Evolutionary conservation across 2,888 invertebrate species (phyloP).

Genomic region (Meghimatium bilineatum): DNA sequence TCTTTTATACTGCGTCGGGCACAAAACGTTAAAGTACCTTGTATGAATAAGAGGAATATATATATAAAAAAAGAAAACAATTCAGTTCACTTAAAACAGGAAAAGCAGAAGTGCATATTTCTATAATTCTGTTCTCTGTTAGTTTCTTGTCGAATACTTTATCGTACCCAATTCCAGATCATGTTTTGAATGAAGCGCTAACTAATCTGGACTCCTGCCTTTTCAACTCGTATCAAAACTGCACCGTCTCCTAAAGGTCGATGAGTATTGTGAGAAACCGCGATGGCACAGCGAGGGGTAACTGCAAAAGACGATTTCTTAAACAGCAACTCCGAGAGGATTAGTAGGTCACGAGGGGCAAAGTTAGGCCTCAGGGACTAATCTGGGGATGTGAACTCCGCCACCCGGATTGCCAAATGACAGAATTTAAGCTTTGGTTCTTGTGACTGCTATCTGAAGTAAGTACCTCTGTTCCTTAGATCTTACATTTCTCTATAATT

Average conservation of each 20-base stretch:
- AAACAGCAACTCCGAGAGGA: conserved; percentile 5
- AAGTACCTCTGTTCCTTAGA: not conserved
- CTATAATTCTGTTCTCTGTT: conserved; percentile 10
- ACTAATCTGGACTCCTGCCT: conserved; percentile 26
- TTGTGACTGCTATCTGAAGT: not conserved
- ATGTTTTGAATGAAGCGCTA: conserved; percentile 16
- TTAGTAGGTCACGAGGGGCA: conserved; percentile 31
- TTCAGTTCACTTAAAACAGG: not conserved
- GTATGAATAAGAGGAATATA: not conserved
- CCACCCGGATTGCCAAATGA: conserved; percentile 15
- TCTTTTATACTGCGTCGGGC: not conserved
- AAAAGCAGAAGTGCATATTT: conserved; percentile 28
- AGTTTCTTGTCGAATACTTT: conserved; percentile 28
- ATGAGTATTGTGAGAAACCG: conserved; percentile 14
- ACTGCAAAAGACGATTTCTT: conserved; percentile 14
- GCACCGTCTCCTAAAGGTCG: conserved; percentile 32
- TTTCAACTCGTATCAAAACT: conserved; percentile 20
- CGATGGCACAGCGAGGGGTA: conserved; percentile 8
- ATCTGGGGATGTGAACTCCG: not conserved
- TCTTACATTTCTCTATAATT: not conserved
- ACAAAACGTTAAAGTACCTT: conserved; percentile 34
- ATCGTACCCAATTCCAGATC: not conserved
- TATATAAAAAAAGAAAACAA: not conserved
- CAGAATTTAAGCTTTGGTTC: not conserved
- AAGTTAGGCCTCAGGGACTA: not conserved